Conservation (phyloP, 1,140 invertebrate species). For the Bombus confusus region DNA sequence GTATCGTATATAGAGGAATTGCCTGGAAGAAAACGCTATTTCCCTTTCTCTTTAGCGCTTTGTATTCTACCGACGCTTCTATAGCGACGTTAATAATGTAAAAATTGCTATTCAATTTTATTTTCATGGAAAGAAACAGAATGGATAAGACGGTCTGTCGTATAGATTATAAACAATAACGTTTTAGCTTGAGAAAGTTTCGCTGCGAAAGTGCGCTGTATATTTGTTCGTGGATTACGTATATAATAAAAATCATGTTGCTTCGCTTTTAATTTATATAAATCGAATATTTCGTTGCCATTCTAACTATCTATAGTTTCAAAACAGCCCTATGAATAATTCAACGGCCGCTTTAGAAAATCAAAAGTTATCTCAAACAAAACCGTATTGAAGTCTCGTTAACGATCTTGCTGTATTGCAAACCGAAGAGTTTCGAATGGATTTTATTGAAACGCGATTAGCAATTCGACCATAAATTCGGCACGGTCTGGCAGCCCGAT, state of each 20-base stretch:
- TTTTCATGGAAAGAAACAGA: not conserved
- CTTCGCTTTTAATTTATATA: too few relatives aligned
- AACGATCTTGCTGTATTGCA: too few relatives aligned
- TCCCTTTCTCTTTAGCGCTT: not conserved
- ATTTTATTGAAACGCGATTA: conserved; percentile 16
- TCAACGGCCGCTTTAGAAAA: not conserved
- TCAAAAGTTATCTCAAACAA: not conserved
- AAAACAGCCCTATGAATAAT: not conserved
- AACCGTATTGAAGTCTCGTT: not conserved
- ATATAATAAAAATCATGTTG: too few relatives aligned
- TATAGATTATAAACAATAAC: too few relatives aligned
- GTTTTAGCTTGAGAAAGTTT: too few relatives aligned
- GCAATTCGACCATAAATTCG: not conserved
- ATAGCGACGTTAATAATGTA: not conserved
- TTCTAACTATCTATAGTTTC: too few relatives aligned
- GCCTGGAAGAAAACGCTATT: not conserved
- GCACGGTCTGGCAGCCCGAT: not conserved
- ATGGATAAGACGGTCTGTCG: not conserved
- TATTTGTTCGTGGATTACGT: too few relatives aligned
- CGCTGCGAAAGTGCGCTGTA: too few relatives aligned
- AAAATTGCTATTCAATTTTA: not conserved
- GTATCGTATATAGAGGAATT: too few relatives aligned
- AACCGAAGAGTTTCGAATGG: not conserved
- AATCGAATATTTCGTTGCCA: too few relatives aligned
- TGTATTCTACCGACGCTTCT: not conserved